These are phyloP conservation scores for Falco cherrug DNA, from an alignment of 2,797 vertebrate species.

Conservation along the genomic window DNA sequence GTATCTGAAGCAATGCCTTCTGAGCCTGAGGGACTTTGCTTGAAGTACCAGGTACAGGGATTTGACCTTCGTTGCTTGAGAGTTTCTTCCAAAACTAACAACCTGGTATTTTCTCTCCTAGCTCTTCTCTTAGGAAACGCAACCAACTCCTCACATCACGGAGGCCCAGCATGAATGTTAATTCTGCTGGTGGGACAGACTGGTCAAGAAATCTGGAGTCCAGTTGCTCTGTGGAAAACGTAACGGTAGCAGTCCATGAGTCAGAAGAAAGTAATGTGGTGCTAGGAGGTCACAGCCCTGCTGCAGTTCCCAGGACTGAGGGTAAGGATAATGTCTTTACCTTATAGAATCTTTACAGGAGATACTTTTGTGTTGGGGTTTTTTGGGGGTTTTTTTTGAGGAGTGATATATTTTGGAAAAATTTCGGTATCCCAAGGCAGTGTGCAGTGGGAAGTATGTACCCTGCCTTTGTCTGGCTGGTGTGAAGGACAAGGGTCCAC, in stretches of 20 bases:
- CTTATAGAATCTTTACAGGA: background rate
- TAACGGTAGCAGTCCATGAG: constrained; percentile 28
- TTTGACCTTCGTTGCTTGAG: background rate
- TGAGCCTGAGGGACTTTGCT: background rate
- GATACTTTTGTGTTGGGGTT: background rate
- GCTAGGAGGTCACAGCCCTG: constrained; percentile 43
- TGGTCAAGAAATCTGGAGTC: constrained; percentile 58
- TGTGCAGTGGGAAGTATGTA: background rate
- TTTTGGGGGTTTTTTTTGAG: too few relatives aligned
- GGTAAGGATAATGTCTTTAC: constrained; percentile 42
- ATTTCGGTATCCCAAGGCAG: background rate
- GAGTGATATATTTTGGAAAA: background rate
- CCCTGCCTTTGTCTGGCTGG: background rate
- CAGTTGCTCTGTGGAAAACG: constrained; percentile 43
- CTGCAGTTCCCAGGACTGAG: constrained; percentile 57
- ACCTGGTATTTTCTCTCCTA: constrained; percentile 9
- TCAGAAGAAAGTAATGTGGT: constrained; percentile 39
- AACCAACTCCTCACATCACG: constrained; percentile 1
- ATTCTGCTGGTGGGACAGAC: constrained; percentile 51
- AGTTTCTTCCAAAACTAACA: background rate
- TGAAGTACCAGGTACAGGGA: background rate
- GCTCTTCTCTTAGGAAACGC: constrained; percentile 53
- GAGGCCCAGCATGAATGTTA: constrained; percentile 70
- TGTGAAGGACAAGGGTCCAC: background rate
- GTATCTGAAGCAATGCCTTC: background rate